These are phyloP conservation scores for Erebia palarica DNA, from an alignment of 2,888 invertebrate species.

Conservation along the genomic window DNA sequence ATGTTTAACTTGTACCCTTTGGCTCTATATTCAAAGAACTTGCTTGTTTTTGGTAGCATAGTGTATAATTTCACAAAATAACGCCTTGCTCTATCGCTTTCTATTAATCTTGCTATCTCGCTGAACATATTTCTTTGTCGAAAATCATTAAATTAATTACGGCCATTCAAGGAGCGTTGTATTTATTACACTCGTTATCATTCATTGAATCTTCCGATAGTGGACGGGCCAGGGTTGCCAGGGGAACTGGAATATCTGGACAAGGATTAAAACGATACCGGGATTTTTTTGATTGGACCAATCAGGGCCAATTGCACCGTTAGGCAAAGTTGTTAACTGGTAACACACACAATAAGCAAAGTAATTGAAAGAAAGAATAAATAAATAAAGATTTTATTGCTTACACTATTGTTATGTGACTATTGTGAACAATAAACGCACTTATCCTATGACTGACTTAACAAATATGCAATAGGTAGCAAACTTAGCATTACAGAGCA, in stretches of 20 bases:
- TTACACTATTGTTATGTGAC: too few species aligned
- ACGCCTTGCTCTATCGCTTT: constrained; percentile 4
- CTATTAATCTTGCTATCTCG: constrained; percentile 78
- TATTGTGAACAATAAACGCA: too few species aligned
- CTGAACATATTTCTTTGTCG: constrained; percentile 81
- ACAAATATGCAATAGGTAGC: too few species aligned
- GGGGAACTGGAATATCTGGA: background rate
- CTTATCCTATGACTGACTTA: too few species aligned
- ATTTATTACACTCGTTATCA: constrained; percentile 82
- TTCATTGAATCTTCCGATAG: constrained; percentile 73
- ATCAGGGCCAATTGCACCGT: too few species aligned
- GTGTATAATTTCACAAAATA: constrained; percentile 10
- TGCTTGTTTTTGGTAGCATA: background rate
- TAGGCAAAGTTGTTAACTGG: too few species aligned
- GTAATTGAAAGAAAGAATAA: too few species aligned
- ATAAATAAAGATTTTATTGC: too few species aligned
- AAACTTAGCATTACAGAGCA: too few species aligned
- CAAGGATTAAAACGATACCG: background rate
- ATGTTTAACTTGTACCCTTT: too few species aligned
- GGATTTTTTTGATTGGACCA: background rate
- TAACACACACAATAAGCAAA: too few species aligned
- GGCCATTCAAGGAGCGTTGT: constrained; percentile 77
- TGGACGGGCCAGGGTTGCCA: constrained; percentile 21
- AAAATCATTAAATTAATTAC: constrained; percentile 82
- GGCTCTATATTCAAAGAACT: background rate